phyloP scores from a whole-genome alignment of 2,113 vertebrate species.

The sheep (Ovis aries) region ARS-UI_Ramb_v3.0 NC_056054.1:254357501-254358000 shows the following conservation, averaged over 20 bases:
- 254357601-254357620: neutral
- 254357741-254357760: neutral
- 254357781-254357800: neutral
- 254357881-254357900: neutral
- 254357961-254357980: neutral
- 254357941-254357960: neutral
- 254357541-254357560: neutral
- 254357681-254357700: neutral
- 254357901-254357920: neutral
- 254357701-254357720: neutral
- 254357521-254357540: neutral
- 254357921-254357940: neutral
- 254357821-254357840: neutral
- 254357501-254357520: neutral
- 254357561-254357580: neutral
- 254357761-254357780: neutral
- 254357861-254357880: neutral
- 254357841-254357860: neutral
- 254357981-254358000: neutral
- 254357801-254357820: neutral
- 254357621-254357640: neutral
- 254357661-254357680: neutral
- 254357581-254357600: neutral
- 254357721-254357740: neutral
- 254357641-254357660: neutral